These are phyloP conservation scores for Sinelater perroti DNA, from an alignment of 2,888 invertebrate genomes.

Conservation along the genomic window DNA sequence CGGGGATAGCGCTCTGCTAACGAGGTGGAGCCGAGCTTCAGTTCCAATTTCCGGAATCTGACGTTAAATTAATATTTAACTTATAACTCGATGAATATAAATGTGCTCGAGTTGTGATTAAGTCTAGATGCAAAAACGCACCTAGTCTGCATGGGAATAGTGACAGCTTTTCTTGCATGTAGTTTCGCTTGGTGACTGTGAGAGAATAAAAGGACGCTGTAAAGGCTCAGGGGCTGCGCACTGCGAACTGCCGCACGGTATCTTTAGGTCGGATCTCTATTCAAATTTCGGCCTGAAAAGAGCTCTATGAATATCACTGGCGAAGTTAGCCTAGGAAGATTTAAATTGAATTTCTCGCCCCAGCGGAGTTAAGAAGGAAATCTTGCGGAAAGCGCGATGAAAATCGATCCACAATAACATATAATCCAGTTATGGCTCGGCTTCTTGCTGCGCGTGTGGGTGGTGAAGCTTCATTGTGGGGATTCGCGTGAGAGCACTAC, in stretches of 20 bases:
- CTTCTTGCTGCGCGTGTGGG: conserved; percentile 14
- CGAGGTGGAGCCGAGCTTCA: not conserved
- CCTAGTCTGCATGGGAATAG: no score
- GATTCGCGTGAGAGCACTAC: no score
- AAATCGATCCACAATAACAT: conserved; percentile 12
- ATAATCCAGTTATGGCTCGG: conserved; percentile 11
- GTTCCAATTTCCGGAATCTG: conserved; percentile 22
- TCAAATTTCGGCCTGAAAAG: conserved; percentile 19
- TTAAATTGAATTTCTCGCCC: conserved; percentile 25
- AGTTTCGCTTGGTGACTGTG: no score
- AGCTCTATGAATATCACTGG: conserved; percentile 24
- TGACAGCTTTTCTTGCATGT: no score
- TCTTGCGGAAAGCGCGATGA: conserved; percentile 14
- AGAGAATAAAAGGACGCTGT: not conserved
- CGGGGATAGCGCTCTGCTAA: conserved; percentile 3
- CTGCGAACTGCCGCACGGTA: conserved; percentile 4
- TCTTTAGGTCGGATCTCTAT: conserved; percentile 22
- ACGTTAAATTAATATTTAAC: conserved; percentile 15
- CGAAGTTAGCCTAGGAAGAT: conserved; percentile 11
- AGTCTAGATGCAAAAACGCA: not conserved
- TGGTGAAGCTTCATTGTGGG: not conserved
- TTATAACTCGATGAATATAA: conserved; percentile 2
- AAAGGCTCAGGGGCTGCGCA: not conserved
- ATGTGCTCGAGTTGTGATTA: not conserved
- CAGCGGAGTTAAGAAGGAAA: conserved; percentile 13